Percentiles rank a stretch among this genome's conserved stretches.
phyloP scores from a whole-genome alignment of 1,140 invertebrate genomes.

The Cyrtorhinus lividipennis region DNA sequence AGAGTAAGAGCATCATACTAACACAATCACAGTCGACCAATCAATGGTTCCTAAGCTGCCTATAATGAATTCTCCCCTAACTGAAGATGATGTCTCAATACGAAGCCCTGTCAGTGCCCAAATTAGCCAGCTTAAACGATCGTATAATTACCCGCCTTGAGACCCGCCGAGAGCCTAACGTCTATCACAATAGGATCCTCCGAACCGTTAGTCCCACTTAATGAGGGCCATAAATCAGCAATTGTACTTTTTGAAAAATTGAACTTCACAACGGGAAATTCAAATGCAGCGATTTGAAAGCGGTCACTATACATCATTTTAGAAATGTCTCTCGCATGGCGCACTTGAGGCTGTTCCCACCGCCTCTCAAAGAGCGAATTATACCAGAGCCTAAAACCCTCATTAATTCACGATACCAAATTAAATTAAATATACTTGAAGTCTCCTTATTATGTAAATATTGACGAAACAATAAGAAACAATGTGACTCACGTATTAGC shows the following conservation, averaged over 20 bases:
- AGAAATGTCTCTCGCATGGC: not conserved
- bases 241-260: not conserved
- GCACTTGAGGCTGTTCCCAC: not conserved
- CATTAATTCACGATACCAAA: not conserved
- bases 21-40: no score
- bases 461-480: not conserved
- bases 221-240: not conserved
- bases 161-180: not conserved
- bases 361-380: not conserved
- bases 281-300: not conserved
- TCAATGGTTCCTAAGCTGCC: no score
- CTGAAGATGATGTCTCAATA: not conserved
- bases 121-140: not conserved
- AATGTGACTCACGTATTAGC: not conserved
- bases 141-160: not conserved
- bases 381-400: not conserved
- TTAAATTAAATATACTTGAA: not conserved
- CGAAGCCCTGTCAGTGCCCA: not conserved
- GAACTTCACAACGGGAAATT: not conserved
- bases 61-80: not conserved
- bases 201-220: not conserved
- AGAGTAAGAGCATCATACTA: no score
- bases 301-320: not conserved
- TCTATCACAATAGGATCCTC: not conserved
- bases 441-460: not conserved